Percentiles rank a stretch among this genome's conserved stretches.
Evolutionary conservation across 1,140 invertebrate species (phyloP).

Genomic region (Zaprionus capensis): DNA sequence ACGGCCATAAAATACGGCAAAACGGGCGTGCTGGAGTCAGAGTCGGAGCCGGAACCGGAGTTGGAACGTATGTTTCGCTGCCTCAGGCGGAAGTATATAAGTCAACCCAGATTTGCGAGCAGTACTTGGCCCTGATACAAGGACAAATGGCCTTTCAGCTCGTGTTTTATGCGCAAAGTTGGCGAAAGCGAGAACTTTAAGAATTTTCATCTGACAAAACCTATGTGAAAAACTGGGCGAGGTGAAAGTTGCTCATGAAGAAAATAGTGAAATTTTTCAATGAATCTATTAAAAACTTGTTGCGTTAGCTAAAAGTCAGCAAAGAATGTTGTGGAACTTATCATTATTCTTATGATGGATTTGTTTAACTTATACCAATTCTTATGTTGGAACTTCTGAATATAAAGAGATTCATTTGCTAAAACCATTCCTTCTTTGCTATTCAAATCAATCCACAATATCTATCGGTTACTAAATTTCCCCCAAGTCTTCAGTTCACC

Average conservation of each 20-base stretch:
- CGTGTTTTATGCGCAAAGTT: constrained; percentile 40
- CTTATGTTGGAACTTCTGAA: too few relatives aligned
- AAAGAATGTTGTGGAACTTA: not conserved
- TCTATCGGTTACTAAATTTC: not conserved
- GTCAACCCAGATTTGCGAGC: constrained; percentile 63
- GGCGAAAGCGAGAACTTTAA: constrained; percentile 40
- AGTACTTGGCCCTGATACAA: constrained; percentile 48
- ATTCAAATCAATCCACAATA: not conserved
- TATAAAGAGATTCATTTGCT: too few relatives aligned
- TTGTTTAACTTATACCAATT: too few relatives aligned
- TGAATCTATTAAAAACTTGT: constrained; percentile 2
- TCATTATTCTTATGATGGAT: too few relatives aligned
- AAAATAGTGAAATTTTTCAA: not conserved
- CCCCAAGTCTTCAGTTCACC: not conserved
- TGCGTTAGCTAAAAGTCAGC: not conserved
- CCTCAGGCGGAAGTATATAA: constrained; percentile 72
- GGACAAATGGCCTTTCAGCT: constrained; percentile 64
- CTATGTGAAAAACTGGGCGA: constrained; percentile 1
- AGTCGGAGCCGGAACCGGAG: constrained; percentile 18
- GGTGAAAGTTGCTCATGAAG: not conserved
- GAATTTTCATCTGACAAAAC: constrained; percentile 18
- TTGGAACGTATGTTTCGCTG: constrained; percentile 63
- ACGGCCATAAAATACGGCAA: constrained; percentile 48
- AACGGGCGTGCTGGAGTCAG: not conserved
- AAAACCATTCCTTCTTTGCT: too few relatives aligned